Conservation (phyloP, 64 coral and sea anemone genomes). For the Porites lutea region DNA sequence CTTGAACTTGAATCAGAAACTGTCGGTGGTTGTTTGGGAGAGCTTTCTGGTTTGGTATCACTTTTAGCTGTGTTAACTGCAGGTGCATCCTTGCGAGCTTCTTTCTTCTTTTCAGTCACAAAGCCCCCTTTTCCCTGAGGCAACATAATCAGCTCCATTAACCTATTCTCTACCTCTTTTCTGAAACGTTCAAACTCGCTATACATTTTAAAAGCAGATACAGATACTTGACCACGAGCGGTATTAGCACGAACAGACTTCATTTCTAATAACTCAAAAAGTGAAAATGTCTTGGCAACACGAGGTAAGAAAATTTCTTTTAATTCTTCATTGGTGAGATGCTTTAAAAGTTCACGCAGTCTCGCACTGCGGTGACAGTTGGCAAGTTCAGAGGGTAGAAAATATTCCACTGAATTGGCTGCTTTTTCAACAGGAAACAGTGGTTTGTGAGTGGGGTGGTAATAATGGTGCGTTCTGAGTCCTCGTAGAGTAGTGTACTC, state of each 20-base stretch:
- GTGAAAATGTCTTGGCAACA: constrained; percentile 8
- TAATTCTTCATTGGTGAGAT: neutral
- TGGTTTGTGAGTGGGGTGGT: neutral
- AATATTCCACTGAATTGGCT: neutral
- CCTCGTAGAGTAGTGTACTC: neutral
- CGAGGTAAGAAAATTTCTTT: constrained; percentile 1
- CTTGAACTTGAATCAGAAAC: neutral
- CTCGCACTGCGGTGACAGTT: neutral
- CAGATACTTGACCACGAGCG: neutral
- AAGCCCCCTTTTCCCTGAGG: neutral
- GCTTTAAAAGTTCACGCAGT: constrained; percentile 24
- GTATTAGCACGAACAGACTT: neutral
- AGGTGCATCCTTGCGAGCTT: neutral
- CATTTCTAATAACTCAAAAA: constrained; percentile 28
- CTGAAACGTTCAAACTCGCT: constrained; percentile 45
- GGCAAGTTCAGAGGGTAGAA: neutral
- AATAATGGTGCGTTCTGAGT: constrained; percentile 10
- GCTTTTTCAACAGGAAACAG: neutral
- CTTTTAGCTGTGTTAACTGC: too few relatives aligned
- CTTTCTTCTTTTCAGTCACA: too few relatives aligned
- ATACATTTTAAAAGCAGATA: constrained; percentile 49
- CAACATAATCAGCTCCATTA: constrained; percentile 13
- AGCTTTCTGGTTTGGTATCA: neutral
- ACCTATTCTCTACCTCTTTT: constrained; percentile 20
- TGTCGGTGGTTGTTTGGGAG: neutral